Base-by-base conservation (phyloP, 2,113 vertebrate genomes). In the Pangasianodon gigas region DNA sequence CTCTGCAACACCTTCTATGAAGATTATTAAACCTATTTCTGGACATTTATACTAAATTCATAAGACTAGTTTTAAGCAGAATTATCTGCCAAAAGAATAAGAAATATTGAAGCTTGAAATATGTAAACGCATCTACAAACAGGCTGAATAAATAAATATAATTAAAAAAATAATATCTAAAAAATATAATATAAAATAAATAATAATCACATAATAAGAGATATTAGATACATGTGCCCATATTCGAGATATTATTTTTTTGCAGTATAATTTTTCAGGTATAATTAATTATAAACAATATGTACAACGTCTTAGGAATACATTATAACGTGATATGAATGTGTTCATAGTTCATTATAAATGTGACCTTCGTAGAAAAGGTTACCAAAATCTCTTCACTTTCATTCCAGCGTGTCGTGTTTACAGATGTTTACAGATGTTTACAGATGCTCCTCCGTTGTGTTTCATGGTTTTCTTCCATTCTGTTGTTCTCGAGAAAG, bases 341-440 rank as follows among this genome's bases (percentile, higher is more conserved):
- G 10, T 48, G 44, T 79, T 79, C 24, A 48, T 11, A 5, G 14
- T 29, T 80, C 6, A n/a, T 80, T 54, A 54, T 54, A 19, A 54
- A 48, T 79, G 24, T 44, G 41, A 46, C 74, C 74, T 46, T 77
- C 19, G 10, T 41, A 21, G 16, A 44, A 80, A 81, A 54, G 32
- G 48, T 32, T 19, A 9, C 46, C 24, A 51, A 51, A 51, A n/a
- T 56, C n/a, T 54, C n/a, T 56, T 41, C 16, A 4, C 2, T 56
- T 37, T 19, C 10, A 0, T 37, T 83, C n/a, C 81, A 41, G 81
- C 0, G 19, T 21, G n/a, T 83, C 3, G 2, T 9, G n/a, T 82
- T 32, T 75, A 24, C 71, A 74, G 69, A 77, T n/a, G 48, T 81
- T 54, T 83, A 10, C 52, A 83, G 81, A 83, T 58, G 54, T 56